These are phyloP conservation scores for Lateolabrax maculatus DNA, from an alignment of 2,797 vertebrate genomes.

Conservation along the genomic window DNA sequence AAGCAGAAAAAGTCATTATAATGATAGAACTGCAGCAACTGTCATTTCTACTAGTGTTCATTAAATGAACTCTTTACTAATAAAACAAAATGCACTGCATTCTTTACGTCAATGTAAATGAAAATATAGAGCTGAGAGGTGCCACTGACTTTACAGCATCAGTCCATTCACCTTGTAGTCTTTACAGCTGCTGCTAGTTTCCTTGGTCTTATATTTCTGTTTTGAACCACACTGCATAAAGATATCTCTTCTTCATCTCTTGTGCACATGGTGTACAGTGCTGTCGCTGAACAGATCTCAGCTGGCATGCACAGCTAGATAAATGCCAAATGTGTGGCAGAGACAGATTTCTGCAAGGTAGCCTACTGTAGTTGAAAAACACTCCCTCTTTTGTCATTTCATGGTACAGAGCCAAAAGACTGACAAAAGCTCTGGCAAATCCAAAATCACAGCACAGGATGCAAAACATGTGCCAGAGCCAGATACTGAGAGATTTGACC, in stretches of 20 bases:
- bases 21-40: background rate
- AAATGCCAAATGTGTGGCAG: conserved; percentile 32
- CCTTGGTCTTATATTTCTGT: background rate
- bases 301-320: conserved; percentile 34
- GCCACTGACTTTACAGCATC: background rate
- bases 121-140: background rate
- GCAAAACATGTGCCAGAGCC: conserved; percentile 41
- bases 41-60: background rate
- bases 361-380: conserved; percentile 37
- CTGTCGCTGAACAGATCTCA: conserved; percentile 31
- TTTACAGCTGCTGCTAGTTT: background rate
- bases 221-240: background rate
- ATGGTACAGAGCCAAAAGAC: conserved; percentile 54
- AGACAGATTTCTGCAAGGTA: conserved; percentile 46
- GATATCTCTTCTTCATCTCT: conserved; percentile 12
- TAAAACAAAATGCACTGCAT: background rate
- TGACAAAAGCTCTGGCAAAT: conserved; percentile 64
- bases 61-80: background rate
- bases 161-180: background rate
- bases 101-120: background rate
- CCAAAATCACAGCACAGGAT: conserved; percentile 37
- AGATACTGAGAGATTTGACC: conserved; percentile 54
- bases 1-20: conserved; percentile 6
- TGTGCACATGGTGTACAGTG: background rate
- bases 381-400: conserved; percentile 47